Evolutionary conservation across 2,797 vertebrate species (phyloP).

Genomic region (Masticophis lateralis): DNA sequence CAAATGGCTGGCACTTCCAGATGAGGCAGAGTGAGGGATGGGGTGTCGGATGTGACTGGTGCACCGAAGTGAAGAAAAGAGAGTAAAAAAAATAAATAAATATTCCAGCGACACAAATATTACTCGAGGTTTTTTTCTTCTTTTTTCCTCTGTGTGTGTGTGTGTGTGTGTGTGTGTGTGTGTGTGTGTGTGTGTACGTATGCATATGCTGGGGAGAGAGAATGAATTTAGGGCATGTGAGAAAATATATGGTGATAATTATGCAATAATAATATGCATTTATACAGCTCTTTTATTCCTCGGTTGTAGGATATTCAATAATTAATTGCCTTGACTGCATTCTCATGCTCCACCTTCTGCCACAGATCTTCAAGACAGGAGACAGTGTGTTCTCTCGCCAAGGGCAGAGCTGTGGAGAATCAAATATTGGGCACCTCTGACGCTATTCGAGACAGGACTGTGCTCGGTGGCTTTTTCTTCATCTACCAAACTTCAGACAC

Average conservation of each 20-base stretch:
- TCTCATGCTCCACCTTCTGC: neutral
- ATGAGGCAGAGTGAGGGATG: neutral
- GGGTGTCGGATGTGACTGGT: neutral
- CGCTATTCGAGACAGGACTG: neutral
- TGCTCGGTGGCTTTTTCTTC: neutral
- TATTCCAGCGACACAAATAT: neutral
- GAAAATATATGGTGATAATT: conserved; percentile 24
- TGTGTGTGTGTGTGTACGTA: too few relatives aligned
- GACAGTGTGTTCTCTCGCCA: neutral
- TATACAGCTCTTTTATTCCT: conserved; percentile 18
- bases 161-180: too few relatives aligned
- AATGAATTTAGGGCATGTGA: neutral
- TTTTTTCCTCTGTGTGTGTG: neutral
- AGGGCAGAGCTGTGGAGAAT: neutral
- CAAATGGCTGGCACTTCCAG: neutral
- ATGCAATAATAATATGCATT: conserved; percentile 34
- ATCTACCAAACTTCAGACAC: neutral
- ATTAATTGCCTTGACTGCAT: conserved; percentile 15
- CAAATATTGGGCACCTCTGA: neutral
- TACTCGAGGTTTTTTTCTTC: neutral
- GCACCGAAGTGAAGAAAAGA: neutral
- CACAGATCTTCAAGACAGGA: neutral
- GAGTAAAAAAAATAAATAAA: neutral
- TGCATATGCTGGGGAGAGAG: neutral
- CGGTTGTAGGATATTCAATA: conserved; percentile 21